Evolutionary conservation across 2,113 vertebrate species (phyloP), one percentile per base, ranked within the genome.

Genomic region (Esox niger): DNA sequence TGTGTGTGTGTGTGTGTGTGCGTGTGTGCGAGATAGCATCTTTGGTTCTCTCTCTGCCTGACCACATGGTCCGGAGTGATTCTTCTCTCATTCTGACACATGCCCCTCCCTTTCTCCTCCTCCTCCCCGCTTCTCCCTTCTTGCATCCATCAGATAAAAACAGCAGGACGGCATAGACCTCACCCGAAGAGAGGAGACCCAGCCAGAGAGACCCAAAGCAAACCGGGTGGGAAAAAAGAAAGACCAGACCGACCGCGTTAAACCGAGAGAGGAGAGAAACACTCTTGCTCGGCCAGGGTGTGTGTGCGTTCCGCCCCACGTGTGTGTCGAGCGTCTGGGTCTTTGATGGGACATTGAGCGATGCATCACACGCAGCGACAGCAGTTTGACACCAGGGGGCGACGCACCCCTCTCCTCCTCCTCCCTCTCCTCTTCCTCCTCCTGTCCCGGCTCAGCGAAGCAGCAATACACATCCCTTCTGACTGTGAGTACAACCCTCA

Each of bases 261-360:
- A 3, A 17, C 9, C 35, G 27, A 8, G 47, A 29, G 25, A 0
- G 60, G 57, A 54, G 23, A 69, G 62, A 79, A 4, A 70, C 65
- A 74, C 74, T 66, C 80, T 64, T 47, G 63, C 79, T 71, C 61
- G 46, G 68, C 73, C 43, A 31, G 4, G 52, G 76, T 66, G 74
- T 71, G 70, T 52, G 60, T 62, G 74, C 73, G 75, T 67, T 75
- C 46, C 63, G 78, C 71, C 72, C 59, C 55, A 76, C 46, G 78
- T 77, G 80, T 70, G 84, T 69, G 38, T 43, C 17, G 73, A 90
- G 88, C 88, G 88, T 90, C 87, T 91, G 87, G 84, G 74, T 78
- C 79, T 86, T 89, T 87, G 80, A 91, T 89, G 88, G 91, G 87
- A 90, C 82, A 87, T 79, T 89, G 89, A 91, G 89, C 87, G 81